phyloP scores from a whole-genome alignment of 2,797 vertebrate species.

The Glossophaga mutica region DNA sequence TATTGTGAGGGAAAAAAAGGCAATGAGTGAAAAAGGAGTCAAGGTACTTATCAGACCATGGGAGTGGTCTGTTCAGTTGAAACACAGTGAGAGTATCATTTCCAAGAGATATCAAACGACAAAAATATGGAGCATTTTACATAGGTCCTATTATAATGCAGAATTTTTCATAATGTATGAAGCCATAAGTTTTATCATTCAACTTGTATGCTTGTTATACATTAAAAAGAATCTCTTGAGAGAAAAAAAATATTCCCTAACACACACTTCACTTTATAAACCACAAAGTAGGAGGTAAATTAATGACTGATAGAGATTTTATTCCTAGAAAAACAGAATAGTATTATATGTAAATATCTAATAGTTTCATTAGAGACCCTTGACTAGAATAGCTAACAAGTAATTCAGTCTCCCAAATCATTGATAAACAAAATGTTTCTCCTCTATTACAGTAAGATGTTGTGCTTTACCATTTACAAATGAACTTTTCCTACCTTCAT shows the following conservation, averaged over 20 bases:
- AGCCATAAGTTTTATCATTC: background rate
- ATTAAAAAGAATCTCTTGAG: background rate
- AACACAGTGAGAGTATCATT: background rate
- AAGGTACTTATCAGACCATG: background rate
- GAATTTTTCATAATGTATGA: background rate
- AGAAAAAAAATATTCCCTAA: background rate
- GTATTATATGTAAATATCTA: background rate
- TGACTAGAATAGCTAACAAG: conserved; percentile 7
- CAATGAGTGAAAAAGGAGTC: background rate
- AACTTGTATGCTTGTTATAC: background rate
- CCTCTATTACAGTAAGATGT: background rate
- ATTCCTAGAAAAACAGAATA: background rate
- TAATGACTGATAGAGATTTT: background rate
- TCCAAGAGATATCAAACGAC: background rate
- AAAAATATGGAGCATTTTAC: background rate
- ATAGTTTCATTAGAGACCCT: background rate
- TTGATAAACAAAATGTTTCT: conserved; percentile 20
- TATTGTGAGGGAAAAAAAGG: background rate
- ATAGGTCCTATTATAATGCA: background rate
- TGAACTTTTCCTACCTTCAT: background rate
- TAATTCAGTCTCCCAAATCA: background rate
- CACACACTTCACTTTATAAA: background rate
- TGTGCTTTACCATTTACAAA: background rate
- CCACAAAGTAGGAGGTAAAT: background rate
- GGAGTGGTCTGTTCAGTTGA: background rate